phyloP scores from a whole-genome alignment of 2,888 invertebrate species.

The Dasypogon diadema region DNA sequence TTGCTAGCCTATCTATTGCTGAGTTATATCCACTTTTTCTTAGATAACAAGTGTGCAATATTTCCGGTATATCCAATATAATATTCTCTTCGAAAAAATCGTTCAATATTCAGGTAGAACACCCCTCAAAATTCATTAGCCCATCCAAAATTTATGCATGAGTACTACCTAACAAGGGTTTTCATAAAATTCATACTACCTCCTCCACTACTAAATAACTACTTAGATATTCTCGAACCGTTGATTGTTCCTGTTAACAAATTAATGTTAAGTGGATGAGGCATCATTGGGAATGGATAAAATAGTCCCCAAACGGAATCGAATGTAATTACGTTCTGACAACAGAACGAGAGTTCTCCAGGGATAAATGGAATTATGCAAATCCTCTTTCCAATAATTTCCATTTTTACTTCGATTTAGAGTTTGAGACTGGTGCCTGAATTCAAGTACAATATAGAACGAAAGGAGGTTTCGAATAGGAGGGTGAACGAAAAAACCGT shows the following conservation, averaged over 20 bases:
- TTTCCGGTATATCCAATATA: too few species aligned
- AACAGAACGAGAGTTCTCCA: slow-evolving; percentile 28
- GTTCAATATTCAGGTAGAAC: too few species aligned
- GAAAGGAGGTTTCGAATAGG: background rate
- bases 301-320: slow-evolving; percentile 47
- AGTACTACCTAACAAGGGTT: slow-evolving; percentile 1
- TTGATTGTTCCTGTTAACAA: slow-evolving; percentile 48
- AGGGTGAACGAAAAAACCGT: background rate
- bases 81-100: too few species aligned
- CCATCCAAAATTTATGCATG: slow-evolving; percentile 22
- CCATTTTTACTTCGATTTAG: slow-evolving; percentile 44
- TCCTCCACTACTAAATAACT: background rate
- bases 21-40: too few species aligned
- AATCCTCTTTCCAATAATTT: slow-evolving; percentile 46
- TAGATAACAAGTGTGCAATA: too few species aligned
- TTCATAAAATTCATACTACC: background rate
- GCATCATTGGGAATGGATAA: slow-evolving; percentile 43
- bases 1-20: too few species aligned
- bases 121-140: background rate
- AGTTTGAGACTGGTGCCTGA: slow-evolving; percentile 19
- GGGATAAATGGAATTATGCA: slow-evolving; percentile 50
- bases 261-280: slow-evolving; percentile 44
- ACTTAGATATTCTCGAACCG: slow-evolving; percentile 19
- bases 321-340: slow-evolving; percentile 43
- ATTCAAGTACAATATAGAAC: slow-evolving; percentile 3